Percentiles rank a stretch among this genome's conserved stretches.
Evolutionary conservation across 1,140 invertebrate species (phyloP).

Genomic region (Drosophila murphyi): DNA sequence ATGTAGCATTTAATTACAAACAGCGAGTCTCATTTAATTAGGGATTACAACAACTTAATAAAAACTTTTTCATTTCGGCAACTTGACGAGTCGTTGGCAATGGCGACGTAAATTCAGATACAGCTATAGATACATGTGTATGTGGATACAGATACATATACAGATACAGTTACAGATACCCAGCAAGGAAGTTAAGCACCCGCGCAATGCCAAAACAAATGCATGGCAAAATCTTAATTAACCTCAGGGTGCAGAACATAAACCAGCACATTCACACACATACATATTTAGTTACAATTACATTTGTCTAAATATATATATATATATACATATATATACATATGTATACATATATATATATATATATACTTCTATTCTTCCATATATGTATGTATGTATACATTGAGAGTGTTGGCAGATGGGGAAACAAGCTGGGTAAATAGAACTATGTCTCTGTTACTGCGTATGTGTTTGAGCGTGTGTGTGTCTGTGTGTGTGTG

Average conservation of each 20-base stretch:
- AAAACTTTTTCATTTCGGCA: conserved; percentile 67
- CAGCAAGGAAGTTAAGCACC: conserved; percentile 27
- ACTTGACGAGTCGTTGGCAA: conserved; percentile 30
- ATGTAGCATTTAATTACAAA: conserved; percentile 62
- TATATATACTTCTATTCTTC: conserved; percentile 4
- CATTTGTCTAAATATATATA: background rate
- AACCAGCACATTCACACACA: conserved; percentile 49
- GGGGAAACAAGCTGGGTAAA: conserved; percentile 73
- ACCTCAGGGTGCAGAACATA: conserved; percentile 74
- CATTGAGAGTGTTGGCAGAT: conserved; percentile 13
- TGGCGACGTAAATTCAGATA: conserved; percentile 5
- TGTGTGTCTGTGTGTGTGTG: conserved; percentile 14
- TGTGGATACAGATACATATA: conserved; percentile 3
- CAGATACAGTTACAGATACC: conserved; percentile 8
- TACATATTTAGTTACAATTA: background rate
- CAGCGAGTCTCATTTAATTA: conserved; percentile 71
- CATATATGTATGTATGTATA: conserved; percentile 5
- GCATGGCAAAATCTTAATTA: conserved; percentile 80
- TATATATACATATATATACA: conserved; percentile 12
- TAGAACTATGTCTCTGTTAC: conserved; percentile 60
- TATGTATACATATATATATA: conserved; percentile 4
- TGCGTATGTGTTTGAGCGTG: conserved; percentile 5
- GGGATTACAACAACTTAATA: conserved; percentile 73
- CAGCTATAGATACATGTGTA: background rate
- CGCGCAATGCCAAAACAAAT: conserved; percentile 73